A percentile compares a stretch with the other conserved stretches of the same genome.
These are phyloP conservation scores for Phalacrocorax brasilianus DNA, from an alignment of 2,113 vertebrate species.

Conservation along the genomic window DNA sequence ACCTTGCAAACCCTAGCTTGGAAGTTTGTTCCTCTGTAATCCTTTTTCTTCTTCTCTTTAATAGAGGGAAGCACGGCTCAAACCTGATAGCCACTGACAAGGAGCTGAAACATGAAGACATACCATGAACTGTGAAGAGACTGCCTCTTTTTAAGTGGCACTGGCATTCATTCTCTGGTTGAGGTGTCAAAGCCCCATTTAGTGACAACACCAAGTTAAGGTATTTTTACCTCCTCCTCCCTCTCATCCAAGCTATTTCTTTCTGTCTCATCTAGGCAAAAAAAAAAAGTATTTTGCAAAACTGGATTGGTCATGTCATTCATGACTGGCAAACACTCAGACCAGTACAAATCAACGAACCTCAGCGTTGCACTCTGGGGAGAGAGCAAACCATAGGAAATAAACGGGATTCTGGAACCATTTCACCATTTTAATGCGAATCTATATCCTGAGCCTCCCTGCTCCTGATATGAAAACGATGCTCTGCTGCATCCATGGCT, in stretches of 20 bases:
- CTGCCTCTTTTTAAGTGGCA: background rate
- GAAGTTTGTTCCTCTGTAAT: background rate
- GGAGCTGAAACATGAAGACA: background rate
- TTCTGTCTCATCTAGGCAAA: background rate
- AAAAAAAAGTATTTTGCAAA: background rate
- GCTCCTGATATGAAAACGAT: background rate
- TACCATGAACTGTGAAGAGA: background rate
- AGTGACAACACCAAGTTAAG: background rate
- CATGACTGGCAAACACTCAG: background rate
- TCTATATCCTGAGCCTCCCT: fast-evolving
- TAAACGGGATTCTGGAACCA: background rate
- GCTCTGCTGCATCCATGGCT: background rate
- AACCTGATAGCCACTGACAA: background rate
- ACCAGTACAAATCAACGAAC: background rate
- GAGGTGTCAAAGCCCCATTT: background rate
- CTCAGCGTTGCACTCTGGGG: background rate
- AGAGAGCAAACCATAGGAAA: background rate
- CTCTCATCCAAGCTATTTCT: background rate
- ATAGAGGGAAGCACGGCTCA: background rate
- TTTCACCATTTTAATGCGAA: background rate
- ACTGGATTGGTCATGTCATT: background rate
- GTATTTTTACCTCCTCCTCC: background rate
- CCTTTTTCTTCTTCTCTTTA: background rate
- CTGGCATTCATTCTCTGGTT: background rate
- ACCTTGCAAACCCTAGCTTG: background rate